Conservation (phyloP, 2,113 vertebrate genomes). For the Perca flavescens region DNA sequence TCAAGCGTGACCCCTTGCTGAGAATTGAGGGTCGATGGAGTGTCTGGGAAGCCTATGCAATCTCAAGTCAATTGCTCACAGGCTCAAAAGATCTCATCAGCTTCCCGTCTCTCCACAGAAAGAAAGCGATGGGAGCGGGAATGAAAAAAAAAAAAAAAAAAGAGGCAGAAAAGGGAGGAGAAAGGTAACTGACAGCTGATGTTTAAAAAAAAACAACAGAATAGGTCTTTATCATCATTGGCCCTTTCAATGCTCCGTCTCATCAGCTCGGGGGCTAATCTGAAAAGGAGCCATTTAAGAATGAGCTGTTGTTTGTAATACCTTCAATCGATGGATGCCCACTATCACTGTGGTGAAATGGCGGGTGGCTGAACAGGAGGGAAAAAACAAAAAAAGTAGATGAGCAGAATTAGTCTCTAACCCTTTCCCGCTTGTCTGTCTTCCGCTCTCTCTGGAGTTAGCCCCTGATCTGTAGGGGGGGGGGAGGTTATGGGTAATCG, state of each 20-base stretch:
- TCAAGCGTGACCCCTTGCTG: slow-evolving; percentile 74
- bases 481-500: slow-evolving; percentile 66
- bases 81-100: slow-evolving; percentile 66
- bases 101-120: slow-evolving; percentile 38
- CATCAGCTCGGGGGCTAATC: slow-evolving; percentile 44
- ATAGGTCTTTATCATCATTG: slow-evolving; percentile 26
- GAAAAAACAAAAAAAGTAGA: slow-evolving; percentile 26
- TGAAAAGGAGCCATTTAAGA: slow-evolving; percentile 54
- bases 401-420: slow-evolving; percentile 60
- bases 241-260: slow-evolving; percentile 11
- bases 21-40: slow-evolving; percentile 63
- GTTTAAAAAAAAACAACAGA: slow-evolving; percentile 35
- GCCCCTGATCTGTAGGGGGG: slow-evolving; percentile 53
- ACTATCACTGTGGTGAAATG: neutral
- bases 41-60: slow-evolving; percentile 63
- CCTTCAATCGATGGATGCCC: slow-evolving; percentile 38
- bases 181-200: slow-evolving; percentile 31
- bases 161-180: slow-evolving; percentile 7
- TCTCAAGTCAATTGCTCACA: slow-evolving; percentile 74
- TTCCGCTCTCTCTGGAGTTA: slow-evolving; percentile 53
- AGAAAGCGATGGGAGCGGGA: slow-evolving; percentile 14
- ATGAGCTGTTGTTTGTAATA: slow-evolving; percentile 55
- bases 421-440: slow-evolving; percentile 39
- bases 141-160: slow-evolving; percentile 16
- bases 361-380: slow-evolving; percentile 10